phyloP scores from a whole-genome alignment of 2,888 invertebrate species.

The Lordiphosa andalusiaca region DNA sequence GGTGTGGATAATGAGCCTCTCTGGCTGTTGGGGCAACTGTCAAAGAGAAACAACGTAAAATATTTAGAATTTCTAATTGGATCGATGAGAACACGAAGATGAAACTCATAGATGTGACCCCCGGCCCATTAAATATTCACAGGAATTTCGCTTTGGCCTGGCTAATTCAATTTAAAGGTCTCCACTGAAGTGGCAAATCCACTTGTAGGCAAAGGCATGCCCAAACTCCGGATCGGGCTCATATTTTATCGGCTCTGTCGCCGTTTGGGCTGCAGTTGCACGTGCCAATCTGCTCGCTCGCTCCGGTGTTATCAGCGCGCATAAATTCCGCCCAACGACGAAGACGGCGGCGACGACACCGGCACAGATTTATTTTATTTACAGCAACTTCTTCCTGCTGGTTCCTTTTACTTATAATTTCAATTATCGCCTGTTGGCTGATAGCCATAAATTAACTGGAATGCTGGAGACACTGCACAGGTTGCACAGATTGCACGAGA shows the following conservation, averaged over 20 bases:
- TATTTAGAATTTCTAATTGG: constrained; percentile 61
- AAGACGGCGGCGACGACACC: constrained; percentile 26
- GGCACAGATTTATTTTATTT: constrained; percentile 66
- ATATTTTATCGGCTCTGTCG: constrained; percentile 63
- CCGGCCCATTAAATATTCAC: constrained; percentile 60
- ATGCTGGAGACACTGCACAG: constrained; percentile 37
- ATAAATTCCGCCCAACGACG: constrained; percentile 51
- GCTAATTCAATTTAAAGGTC: constrained; percentile 63
- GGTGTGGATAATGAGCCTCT: constrained; percentile 54
- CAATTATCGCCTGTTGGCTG: constrained; percentile 69
- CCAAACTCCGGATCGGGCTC: constrained; percentile 30
- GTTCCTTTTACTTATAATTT: constrained; percentile 57
- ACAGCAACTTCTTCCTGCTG: constrained; percentile 32
- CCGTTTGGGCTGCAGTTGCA: constrained; percentile 62
- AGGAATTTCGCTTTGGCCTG: constrained; percentile 31
- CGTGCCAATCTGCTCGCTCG: constrained; percentile 50
- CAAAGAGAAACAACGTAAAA: constrained; percentile 33
- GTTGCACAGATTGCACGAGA: constrained; percentile 52
- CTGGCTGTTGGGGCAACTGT: constrained; percentile 35
- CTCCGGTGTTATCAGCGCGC: constrained; percentile 45
- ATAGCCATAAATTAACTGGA: constrained; percentile 59
- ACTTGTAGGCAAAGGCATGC: constrained; percentile 22
- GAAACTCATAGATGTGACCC: constrained; percentile 12
- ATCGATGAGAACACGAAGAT: constrained; percentile 54
- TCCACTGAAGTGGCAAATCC: constrained; percentile 37